These are phyloP conservation scores for Himalopsyche japonica DNA, from an alignment of 2,888 invertebrate genomes.

Conservation along the genomic window DNA sequence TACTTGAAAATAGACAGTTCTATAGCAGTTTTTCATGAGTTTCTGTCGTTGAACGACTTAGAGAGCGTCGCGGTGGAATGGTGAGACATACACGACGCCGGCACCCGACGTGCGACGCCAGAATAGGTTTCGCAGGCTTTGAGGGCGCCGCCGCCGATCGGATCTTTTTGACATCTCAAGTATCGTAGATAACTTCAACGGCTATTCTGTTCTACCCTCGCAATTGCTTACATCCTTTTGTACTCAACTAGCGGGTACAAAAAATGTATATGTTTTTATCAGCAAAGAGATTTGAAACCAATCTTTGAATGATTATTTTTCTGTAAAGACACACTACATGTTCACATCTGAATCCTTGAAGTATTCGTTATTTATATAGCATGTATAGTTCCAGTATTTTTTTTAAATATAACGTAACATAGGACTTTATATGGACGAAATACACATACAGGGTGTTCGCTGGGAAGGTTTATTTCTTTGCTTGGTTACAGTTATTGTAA, in stretches of 20 bases:
- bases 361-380: too few relatives aligned
- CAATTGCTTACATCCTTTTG: neutral
- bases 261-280: neutral
- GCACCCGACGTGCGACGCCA: neutral
- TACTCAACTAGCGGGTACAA: neutral
- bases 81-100: neutral
- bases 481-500: too few relatives aligned
- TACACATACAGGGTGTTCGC: too few relatives aligned
- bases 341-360: too few relatives aligned
- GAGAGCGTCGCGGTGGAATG: neutral
- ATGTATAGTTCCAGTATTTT: too few relatives aligned
- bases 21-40: neutral
- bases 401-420: too few relatives aligned
- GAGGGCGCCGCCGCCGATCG: conserved; percentile 26
- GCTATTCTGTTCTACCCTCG: conserved; percentile 6
- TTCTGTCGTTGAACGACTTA: neutral
- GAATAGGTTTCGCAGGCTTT: neutral
- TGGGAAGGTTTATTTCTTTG: too few relatives aligned
- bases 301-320: neutral
- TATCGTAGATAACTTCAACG: conserved; percentile 22
- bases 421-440: too few relatives aligned
- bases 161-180: conserved; percentile 38
- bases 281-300: neutral
- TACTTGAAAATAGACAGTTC: neutral
- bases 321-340: neutral